phyloP scores from a whole-genome alignment of 2,113 vertebrate genomes.

The Gymnogyps californianus region DNA sequence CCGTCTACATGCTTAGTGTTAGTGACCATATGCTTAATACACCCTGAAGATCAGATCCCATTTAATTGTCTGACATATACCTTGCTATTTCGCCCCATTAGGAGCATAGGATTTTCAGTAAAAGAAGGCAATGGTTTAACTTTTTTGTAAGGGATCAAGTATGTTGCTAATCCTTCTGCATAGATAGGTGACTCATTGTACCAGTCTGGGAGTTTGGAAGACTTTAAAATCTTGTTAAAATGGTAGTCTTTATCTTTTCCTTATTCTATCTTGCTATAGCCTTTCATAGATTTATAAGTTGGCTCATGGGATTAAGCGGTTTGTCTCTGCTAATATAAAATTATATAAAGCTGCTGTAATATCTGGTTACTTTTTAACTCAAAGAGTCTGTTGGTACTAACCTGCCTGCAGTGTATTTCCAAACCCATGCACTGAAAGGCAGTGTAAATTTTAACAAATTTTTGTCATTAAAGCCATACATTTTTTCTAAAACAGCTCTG shows the following conservation, averaged over 20 bases:
- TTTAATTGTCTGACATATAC: neutral
- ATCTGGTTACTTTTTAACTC: conserved; percentile 21
- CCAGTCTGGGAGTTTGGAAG: neutral
- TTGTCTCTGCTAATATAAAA: conserved; percentile 59
- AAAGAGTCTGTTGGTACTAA: conserved; percentile 18
- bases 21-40: neutral
- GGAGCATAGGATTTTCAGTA: neutral
- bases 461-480: conserved; percentile 36
- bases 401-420: conserved; percentile 26
- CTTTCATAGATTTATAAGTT: conserved; percentile 37
- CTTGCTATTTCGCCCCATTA: neutral
- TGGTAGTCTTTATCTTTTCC: neutral
- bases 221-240: neutral
- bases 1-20: neutral
- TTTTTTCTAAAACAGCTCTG: conserved; percentile 33
- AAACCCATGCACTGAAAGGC: neutral
- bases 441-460: conserved; percentile 37
- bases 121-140: neutral
- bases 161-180: neutral
- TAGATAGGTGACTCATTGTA: neutral
- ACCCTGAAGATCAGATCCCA: neutral
- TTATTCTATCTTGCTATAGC: neutral
- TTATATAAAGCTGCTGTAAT: conserved; percentile 13
- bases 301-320: conserved; percentile 43
- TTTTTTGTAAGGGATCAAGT: neutral